Conservation (phyloP, 2,888 invertebrate species). For the Cybosia mesomella region DNA sequence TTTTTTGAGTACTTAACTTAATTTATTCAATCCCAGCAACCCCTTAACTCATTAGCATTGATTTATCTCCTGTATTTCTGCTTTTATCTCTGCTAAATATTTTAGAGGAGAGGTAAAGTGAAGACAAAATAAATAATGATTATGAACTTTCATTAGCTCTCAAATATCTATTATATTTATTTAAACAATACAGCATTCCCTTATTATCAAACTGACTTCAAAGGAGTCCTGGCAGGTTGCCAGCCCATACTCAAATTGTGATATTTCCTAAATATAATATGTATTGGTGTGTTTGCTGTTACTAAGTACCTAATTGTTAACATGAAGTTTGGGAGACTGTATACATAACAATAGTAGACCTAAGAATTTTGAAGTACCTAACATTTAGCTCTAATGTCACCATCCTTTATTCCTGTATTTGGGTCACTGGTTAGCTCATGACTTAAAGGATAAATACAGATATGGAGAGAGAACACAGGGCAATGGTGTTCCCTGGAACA, state of each 20-base stretch:
- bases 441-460: too few species aligned
- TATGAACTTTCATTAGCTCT: constrained; percentile 1
- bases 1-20: too few species aligned
- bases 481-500: neutral
- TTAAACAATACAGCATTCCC: constrained; percentile 34
- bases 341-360: neutral
- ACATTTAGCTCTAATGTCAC: neutral
- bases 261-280: constrained; percentile 31
- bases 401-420: neutral
- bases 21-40: too few species aligned
- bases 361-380: neutral
- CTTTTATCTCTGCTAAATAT: neutral
- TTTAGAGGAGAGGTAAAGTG: neutral
- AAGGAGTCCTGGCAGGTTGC: constrained; percentile 43
- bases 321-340: neutral
- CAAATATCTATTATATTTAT: constrained; percentile 10
- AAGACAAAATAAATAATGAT: neutral
- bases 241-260: constrained; percentile 32
- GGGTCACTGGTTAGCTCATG: neutral
- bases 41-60: neutral
- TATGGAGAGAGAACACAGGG: too few species aligned
- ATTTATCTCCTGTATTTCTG: neutral
- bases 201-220: constrained; percentile 37
- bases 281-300: neutral
- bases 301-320: neutral